Evolutionary conservation across 2,888 invertebrate genomes (phyloP).

Genomic region (Xiphydria camelus): DNA sequence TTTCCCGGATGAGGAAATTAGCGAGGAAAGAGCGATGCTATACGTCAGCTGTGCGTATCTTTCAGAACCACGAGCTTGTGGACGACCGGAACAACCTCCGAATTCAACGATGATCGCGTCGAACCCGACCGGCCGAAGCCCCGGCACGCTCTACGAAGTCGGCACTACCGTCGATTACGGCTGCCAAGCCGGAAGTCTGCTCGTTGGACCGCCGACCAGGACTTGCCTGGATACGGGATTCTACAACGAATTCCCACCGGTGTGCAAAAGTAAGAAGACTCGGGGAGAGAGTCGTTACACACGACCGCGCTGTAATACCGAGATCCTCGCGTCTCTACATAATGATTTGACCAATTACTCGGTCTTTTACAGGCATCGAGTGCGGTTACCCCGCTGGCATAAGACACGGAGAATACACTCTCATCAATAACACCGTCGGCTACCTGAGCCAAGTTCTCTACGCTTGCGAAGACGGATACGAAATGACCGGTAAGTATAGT

Average conservation of each 20-base stretch:
- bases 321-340: background rate
- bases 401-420: constrained; percentile 75
- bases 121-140: constrained; percentile 53
- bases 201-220: constrained; percentile 82
- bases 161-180: constrained; percentile 82
- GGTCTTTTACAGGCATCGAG: constrained; percentile 72
- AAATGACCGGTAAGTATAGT: constrained; percentile 80
- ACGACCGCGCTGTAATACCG: background rate
- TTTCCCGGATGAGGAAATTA: too few relatives aligned
- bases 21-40: too few relatives aligned
- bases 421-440: constrained; percentile 85
- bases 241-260: constrained; percentile 91
- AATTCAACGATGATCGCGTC: constrained; percentile 81
- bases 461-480: constrained; percentile 79
- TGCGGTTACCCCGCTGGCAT: constrained; percentile 90
- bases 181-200: constrained; percentile 83
- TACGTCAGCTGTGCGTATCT: too few relatives aligned
- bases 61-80: constrained; percentile 86
- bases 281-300: background rate
- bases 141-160: constrained; percentile 69
- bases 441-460: constrained; percentile 87
- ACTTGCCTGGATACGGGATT: constrained; percentile 90
- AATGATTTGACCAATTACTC: background rate
- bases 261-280: constrained; percentile 86
- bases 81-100: constrained; percentile 89